Evolutionary conservation across 2,888 invertebrate species (phyloP).

Genomic region (Acleris holmiana): DNA sequence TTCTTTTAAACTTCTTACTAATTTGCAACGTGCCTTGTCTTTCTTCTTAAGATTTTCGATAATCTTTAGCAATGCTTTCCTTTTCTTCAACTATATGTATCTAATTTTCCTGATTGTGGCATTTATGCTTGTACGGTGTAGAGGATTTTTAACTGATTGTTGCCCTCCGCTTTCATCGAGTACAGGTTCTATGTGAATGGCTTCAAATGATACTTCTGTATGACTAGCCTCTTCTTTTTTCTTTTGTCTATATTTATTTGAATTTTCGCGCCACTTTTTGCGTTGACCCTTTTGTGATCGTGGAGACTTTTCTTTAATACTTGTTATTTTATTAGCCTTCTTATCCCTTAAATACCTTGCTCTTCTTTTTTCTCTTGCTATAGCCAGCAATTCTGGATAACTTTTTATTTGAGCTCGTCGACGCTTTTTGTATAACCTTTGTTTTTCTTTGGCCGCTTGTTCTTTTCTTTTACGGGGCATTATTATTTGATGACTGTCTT

Average conservation of each 20-base stretch:
- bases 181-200: no score
- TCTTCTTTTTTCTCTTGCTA: constrained; percentile 1
- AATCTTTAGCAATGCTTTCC: no score
- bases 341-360: neutral
- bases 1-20: no score
- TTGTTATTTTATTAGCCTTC: constrained; percentile 1
- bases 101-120: no score
- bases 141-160: no score
- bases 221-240: neutral
- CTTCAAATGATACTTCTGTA: constrained; percentile 1
- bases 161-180: no score
- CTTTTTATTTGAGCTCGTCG: neutral
- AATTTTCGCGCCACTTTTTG: neutral
- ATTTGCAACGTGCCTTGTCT: no score
- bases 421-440: constrained; percentile 1
- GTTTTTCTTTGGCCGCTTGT: neutral
- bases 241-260: neutral
- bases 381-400: constrained; percentile 2
- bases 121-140: no score
- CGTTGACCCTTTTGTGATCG: neutral
- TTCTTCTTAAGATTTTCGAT: no score
- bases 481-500: no score
- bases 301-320: neutral
- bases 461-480: constrained; percentile 3
- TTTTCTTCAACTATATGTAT: no score